These are phyloP conservation scores for Sternarchorhynchus goeldii DNA, from an alignment of 2,797 vertebrate species.

Conservation along the genomic window DNA sequence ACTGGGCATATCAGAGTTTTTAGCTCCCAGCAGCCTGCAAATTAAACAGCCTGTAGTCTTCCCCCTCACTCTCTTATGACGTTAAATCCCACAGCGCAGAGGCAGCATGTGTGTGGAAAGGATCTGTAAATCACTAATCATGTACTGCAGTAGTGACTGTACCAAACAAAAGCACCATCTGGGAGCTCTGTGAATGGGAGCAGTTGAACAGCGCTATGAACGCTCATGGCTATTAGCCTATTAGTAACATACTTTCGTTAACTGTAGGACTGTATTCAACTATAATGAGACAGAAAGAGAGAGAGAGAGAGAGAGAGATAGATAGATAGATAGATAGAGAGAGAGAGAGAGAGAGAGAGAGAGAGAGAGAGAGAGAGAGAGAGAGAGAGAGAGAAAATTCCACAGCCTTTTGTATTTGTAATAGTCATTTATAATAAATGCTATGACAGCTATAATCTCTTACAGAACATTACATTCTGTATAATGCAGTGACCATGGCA, in stretches of 20 bases:
- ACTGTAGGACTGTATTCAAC: background rate
- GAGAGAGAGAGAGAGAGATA: background rate
- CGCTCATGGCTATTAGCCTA: background rate
- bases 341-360: background rate
- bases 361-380: background rate
- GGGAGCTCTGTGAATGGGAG: conserved; percentile 5
- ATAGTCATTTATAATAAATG: too few species aligned
- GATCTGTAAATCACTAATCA: conserved; percentile 5
- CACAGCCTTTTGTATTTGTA: too few species aligned
- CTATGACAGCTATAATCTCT: background rate
- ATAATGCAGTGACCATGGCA: background rate
- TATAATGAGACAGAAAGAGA: background rate
- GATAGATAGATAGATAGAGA: too few species aligned
- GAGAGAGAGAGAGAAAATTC: background rate
- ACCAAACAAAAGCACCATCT: conserved; percentile 27
- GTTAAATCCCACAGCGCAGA: background rate
- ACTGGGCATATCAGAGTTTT: background rate
- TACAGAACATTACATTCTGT: background rate
- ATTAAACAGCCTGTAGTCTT: background rate
- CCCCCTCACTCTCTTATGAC: background rate
- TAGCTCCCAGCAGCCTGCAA: background rate
- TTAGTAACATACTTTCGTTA: conserved; percentile 10
- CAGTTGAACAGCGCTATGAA: background rate
- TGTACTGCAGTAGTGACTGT: conserved; percentile 16
- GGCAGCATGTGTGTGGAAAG: background rate